These are phyloP conservation scores for Chauna torquata DNA, from an alignment of 2,113 vertebrate species.

Conservation along the genomic window DNA sequence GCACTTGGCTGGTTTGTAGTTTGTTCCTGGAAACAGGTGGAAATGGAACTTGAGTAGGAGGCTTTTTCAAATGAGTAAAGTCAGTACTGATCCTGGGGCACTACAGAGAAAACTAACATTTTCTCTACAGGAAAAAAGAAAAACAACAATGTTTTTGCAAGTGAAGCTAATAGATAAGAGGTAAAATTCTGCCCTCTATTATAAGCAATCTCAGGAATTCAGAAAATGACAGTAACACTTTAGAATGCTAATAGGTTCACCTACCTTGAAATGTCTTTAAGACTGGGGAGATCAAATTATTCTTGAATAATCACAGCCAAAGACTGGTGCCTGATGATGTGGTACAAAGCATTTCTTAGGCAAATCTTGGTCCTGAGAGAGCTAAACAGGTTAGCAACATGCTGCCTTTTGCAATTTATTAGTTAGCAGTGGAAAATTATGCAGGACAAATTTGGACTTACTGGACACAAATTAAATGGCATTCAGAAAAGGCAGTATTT, in stretches of 20 bases:
- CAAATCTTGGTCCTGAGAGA: neutral
- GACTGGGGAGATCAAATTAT: neutral
- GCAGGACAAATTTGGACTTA: neutral
- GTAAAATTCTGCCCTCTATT: neutral
- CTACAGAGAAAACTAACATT: neutral
- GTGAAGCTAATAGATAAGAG: neutral
- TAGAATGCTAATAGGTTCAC: neutral
- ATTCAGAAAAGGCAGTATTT: neutral
- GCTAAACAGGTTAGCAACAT: neutral
- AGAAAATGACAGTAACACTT: neutral
- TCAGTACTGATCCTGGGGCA: neutral
- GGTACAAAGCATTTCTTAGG: neutral
- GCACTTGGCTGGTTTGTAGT: neutral
- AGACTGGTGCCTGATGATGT: neutral
- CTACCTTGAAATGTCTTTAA: neutral
- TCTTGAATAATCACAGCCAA: neutral
- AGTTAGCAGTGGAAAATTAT: neutral
- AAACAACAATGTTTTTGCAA: neutral
- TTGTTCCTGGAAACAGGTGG: neutral
- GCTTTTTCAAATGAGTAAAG: neutral
- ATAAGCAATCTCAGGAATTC: neutral
- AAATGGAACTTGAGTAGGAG: neutral
- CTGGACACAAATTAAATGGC: neutral
- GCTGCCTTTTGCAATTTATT: neutral
- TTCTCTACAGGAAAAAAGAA: neutral